Evolutionary conservation across 2,113 vertebrate species (phyloP).

Genomic region (Puntigrus tetrazona): DNA sequence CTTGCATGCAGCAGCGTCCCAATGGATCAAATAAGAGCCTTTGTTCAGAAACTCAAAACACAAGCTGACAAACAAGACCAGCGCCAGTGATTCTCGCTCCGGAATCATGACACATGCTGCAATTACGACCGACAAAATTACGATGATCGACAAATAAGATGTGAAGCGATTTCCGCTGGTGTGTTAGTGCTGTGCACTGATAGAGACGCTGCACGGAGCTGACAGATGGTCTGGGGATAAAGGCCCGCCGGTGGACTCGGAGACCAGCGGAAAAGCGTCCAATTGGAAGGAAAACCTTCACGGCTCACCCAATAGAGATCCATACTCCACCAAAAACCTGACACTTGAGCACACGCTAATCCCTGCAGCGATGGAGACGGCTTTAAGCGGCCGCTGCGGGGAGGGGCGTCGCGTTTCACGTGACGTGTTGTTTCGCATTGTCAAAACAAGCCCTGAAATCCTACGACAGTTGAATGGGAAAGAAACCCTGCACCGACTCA

Average conservation of each 20-base stretch:
- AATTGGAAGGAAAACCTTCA: conserved; percentile 24
- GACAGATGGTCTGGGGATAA: conserved; percentile 29
- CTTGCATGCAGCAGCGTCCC: background rate
- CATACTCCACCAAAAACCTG: background rate
- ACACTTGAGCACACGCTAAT: background rate
- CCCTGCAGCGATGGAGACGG: background rate
- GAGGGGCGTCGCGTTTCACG: background rate
- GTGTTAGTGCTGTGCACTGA: background rate
- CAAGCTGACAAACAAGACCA: background rate
- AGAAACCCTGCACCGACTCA: background rate
- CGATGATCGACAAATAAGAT: background rate
- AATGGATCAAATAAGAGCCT: background rate
- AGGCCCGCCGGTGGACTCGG: background rate
- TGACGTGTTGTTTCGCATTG: background rate
- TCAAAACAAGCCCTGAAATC: background rate
- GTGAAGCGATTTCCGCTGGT: background rate
- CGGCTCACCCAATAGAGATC: conserved; percentile 56
- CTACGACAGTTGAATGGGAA: background rate
- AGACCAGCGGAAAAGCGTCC: background rate
- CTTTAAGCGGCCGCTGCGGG: background rate
- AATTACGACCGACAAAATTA: background rate
- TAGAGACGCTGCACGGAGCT: background rate
- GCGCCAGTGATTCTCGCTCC: background rate
- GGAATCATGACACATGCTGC: background rate
- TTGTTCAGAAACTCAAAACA: background rate